phyloP scores from a whole-genome alignment of 2,113 vertebrate genomes.

The Charadrius vociferus region DNA sequence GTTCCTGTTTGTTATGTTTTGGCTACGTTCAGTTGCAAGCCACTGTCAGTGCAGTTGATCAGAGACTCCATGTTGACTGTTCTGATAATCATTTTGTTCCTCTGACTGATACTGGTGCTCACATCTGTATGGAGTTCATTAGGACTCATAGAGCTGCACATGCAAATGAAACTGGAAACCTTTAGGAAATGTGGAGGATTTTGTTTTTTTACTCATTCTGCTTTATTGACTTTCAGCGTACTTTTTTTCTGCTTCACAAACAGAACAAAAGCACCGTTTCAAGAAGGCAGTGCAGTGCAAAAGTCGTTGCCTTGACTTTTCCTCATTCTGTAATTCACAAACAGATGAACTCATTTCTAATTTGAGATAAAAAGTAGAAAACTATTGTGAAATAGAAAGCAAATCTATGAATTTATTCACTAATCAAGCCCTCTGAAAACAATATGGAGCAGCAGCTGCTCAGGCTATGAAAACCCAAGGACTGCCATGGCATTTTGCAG shows the following conservation, averaged over 20 bases:
- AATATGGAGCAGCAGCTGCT: neutral
- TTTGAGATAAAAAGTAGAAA: neutral
- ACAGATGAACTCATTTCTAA: neutral
- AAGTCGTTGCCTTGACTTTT: neutral
- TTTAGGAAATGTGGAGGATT: neutral
- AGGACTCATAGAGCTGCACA: neutral
- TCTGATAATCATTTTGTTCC: neutral
- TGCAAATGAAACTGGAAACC: neutral
- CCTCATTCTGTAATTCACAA: neutral
- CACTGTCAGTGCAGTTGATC: neutral
- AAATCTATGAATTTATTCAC: neutral
- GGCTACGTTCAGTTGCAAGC: neutral
- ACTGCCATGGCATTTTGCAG: neutral
- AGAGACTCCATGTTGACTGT: neutral
- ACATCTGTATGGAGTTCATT: neutral
- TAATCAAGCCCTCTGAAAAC: neutral
- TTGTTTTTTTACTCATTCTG: neutral
- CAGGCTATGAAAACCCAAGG: neutral
- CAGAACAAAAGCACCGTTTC: neutral
- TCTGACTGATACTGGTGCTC: neutral
- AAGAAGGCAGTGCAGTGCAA: neutral
- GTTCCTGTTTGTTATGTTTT: neutral
- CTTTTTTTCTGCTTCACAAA: neutral
- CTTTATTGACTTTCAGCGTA: neutral
- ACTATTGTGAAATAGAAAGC: neutral